Evolutionary conservation across 2,888 invertebrate species (phyloP), one percentile per base, ranked within the genome.

Genomic region (Rhynchonema sp.): DNA sequence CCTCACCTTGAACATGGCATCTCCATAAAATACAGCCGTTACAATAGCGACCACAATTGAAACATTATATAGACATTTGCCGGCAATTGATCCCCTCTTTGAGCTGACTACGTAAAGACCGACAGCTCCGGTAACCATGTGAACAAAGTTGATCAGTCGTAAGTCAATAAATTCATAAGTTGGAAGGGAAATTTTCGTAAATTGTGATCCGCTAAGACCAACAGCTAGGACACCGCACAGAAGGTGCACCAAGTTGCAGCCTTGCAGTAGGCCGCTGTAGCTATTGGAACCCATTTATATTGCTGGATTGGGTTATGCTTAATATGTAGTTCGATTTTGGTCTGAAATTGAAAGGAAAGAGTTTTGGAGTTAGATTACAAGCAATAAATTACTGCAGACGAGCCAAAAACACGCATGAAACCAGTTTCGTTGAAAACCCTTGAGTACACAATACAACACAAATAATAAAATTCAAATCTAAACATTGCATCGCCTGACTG

Each of bases 71-170:
- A 72, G 61, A 0, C 68, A 64, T 60, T 72, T 72, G 9, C 69
- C 68, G 6, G 71, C 68, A 55, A 72, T 69, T 38, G 66, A 67
- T n/a, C 72, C 72, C 57, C 69, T 69, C 52, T 68, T 70, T n/a
- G 65, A 64, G 52, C 61, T 60, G 30, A 72, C 65, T 30, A 70
- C 69, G 59, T 68, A 68, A 46, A 71, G 63, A n/a, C 61, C 61
- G 6, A 57, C 53, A n/a, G 17, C 57, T 25, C 70, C 70, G 27
- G 68, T 68, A 9, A 70, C 61, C 6, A 65, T 62, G 57, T 70
- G 70, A 25, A 71, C 65, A 60, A 65, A 68, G 60, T 68, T 68
- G 28, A 71, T 63, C 46, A 71, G 61, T 59, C 71, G 64, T 30
- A 71, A 62, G 59, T 71, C 71, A 56, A 72, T 71, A 59, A 69